Base-by-base conservation (phyloP, 2,113 vertebrate genomes). In the Clupea harengus region DNA sequence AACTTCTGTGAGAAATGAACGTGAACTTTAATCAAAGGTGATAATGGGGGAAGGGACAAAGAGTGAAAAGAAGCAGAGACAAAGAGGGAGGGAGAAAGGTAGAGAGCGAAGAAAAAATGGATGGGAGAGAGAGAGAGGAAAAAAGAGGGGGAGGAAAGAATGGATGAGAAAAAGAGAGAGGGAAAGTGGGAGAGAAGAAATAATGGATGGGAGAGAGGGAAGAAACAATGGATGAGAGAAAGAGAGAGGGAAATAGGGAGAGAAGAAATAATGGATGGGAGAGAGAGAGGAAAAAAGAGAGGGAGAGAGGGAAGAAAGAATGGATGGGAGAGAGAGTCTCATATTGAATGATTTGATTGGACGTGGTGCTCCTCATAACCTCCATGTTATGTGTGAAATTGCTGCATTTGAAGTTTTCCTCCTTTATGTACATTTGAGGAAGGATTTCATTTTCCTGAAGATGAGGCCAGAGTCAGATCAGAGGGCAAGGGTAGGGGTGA, bases 261-360 rank as follows among this genome's bases (percentile, higher is more conserved):
- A 22, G 22, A 64, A 18, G 11, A 46, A 18, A 5, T 39, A 75
- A 45, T 47, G n/a, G 9, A 83, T 60, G 87, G 81, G 82, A 60
- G 85, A 81, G 46, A 67, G 44, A 10, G 83, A 47, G 72, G 46
- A 49, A 45, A 22, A 50, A 28, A 28, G 15, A 9, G 47, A 45
- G 46, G 28, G 28, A 28, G 46, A 45, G 54, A 1, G 39, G 32
- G 1, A 52, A 45, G 28, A 20, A 17, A 49, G 28, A 2, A 17
- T 7, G 6, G 22, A 28, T 11, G 45, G 13, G 60, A 10, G 8
- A 28, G 13, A 45, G 18, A 15, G 5, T 45, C 47, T 75, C 28
- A 90, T 93, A 93, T 95, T 95, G 93, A 96, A 95, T 95, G 93
- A 93, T 90, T 92, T 89, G 90, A 93, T 94, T 94, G 89, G 91